A percentile compares a stretch with the other conserved stretches of the same genome.
Evolutionary conservation across 1,140 invertebrate species (phyloP).

Genomic region (Ceratosolen fusciceps): DNA sequence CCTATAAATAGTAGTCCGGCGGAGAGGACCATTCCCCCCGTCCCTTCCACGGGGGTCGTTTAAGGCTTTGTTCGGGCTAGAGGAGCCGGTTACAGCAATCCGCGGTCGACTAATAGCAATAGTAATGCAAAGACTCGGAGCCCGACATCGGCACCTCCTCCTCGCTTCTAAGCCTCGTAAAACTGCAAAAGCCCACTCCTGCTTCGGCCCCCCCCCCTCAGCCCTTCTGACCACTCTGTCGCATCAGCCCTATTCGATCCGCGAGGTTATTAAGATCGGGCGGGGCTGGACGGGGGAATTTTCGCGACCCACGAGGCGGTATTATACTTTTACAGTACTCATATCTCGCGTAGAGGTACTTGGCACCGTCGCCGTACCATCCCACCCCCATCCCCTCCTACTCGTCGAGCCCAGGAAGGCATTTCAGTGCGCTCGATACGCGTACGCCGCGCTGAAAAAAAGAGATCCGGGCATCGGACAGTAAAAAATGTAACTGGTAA

Average conservation of each 20-base stretch:
- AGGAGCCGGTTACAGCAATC: conserved; percentile 18
- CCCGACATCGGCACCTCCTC: not conserved
- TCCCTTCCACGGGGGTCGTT: too few relatives aligned
- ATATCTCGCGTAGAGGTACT: conserved; percentile 43
- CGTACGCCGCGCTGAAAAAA: conserved; percentile 32
- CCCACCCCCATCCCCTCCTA: too few relatives aligned
- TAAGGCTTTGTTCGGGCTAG: not conserved
- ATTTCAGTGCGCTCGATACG: conserved; percentile 66
- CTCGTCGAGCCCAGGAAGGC: conserved; percentile 57
- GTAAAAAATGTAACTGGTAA: conserved; percentile 72
- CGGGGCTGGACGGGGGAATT: not conserved
- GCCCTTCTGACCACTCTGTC: too few relatives aligned
- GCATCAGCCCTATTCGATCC: not conserved
- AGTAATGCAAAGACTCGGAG: conserved; percentile 11
- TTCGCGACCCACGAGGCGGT: not conserved
- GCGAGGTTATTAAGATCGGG: not conserved
- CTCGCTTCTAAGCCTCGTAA: conserved; percentile 15
- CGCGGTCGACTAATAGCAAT: not conserved
- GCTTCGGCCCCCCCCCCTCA: too few relatives aligned
- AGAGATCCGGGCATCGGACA: conserved; percentile 65
- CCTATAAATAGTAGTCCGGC: too few relatives aligned
- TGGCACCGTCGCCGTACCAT: conserved; percentile 41
- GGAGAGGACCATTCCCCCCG: too few relatives aligned
- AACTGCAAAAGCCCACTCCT: conserved; percentile 37
- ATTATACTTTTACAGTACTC: conserved; percentile 40